These are phyloP conservation scores for Furnarius figulus DNA, from an alignment of 2,113 vertebrate species.

Conservation along the genomic window DNA sequence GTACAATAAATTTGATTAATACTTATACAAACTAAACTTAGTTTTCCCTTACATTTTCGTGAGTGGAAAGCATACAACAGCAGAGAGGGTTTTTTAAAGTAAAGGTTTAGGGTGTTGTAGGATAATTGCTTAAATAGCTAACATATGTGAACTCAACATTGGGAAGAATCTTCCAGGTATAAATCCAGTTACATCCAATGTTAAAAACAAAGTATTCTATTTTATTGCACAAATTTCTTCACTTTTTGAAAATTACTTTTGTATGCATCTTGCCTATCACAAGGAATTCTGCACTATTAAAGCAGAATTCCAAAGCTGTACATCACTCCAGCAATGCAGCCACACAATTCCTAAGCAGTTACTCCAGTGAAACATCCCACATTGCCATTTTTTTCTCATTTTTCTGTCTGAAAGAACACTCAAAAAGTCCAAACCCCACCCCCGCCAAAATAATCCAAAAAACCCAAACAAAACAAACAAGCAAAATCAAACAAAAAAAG, in stretches of 20 bases:
- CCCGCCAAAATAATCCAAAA: fast-evolving
- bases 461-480: neutral
- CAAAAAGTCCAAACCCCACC: neutral
- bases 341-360: neutral
- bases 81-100: neutral
- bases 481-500: neutral
- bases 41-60: neutral
- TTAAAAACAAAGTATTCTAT: neutral
- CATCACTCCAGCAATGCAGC: neutral
- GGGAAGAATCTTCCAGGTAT: neutral
- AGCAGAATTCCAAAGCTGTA: neutral
- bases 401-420: neutral
- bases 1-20: neutral
- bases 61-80: neutral
- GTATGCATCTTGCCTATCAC: neutral
- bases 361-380: neutral
- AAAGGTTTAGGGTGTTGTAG: neutral
- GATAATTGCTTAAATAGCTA: neutral
- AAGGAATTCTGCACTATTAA: neutral
- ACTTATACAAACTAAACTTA: neutral
- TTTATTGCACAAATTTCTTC: neutral
- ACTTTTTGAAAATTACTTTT: neutral
- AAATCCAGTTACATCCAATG: neutral
- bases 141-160: neutral
- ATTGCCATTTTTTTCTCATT: neutral